A percentile compares a stretch with the other conserved stretches of the same genome.
These are phyloP conservation scores for Drosophila fulvimacula DNA, from an alignment of 2,888 invertebrate genomes.

Conservation along the genomic window DNA sequence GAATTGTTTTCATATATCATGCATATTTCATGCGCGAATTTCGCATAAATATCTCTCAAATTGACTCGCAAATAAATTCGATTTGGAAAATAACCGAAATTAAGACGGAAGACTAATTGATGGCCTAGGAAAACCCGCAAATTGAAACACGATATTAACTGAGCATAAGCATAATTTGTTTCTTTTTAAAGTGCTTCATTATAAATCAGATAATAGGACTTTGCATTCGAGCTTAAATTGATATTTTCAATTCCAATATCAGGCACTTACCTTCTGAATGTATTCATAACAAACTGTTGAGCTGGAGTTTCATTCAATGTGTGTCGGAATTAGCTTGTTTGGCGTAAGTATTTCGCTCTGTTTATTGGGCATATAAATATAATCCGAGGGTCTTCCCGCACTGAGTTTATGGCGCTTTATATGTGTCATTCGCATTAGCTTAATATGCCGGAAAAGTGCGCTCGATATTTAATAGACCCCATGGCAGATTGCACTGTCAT, in stretches of 20 bases:
- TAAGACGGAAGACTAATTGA: constrained; percentile 53
- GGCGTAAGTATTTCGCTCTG: constrained; percentile 52
- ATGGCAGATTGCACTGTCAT: constrained; percentile 60
- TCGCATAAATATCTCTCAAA: constrained; percentile 26
- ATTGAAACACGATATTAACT: constrained; percentile 48
- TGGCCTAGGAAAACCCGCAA: constrained; percentile 7
- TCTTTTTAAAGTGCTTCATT: neutral
- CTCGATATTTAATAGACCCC: constrained; percentile 59
- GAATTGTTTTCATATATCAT: constrained; percentile 42
- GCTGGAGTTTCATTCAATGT: constrained; percentile 27
- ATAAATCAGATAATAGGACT: neutral
- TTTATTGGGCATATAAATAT: constrained; percentile 76
- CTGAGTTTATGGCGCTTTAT: constrained; percentile 55
- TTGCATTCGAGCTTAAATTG: neutral
- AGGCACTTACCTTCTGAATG: neutral
- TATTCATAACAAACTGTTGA: constrained; percentile 32
- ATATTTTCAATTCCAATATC: constrained; percentile 5
- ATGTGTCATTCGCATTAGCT: constrained; percentile 68
- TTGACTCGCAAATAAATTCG: constrained; percentile 12
- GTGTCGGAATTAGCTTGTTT: constrained; percentile 49
- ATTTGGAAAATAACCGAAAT: constrained; percentile 21
- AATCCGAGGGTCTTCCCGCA: constrained; percentile 44
- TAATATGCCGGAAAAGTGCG: constrained; percentile 70
- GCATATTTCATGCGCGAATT: constrained; percentile 38
- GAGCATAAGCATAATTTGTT: constrained; percentile 3